These are phyloP conservation scores for Entomobrya multifasciata DNA, from an alignment of 2,888 invertebrate genomes.

Conservation along the genomic window DNA sequence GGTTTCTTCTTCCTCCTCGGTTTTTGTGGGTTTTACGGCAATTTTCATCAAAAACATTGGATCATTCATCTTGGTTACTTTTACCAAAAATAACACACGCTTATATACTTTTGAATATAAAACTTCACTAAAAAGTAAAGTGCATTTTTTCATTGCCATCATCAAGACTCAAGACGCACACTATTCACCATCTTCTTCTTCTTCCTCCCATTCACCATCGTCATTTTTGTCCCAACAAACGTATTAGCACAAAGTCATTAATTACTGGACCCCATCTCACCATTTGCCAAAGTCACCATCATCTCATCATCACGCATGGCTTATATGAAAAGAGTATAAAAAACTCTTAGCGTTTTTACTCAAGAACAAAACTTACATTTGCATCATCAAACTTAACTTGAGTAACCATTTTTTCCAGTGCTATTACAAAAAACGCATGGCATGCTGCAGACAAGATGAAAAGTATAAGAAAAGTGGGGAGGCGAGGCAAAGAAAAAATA, in stretches of 20 bases:
- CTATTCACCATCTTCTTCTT: conserved; percentile 27
- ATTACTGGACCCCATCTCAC: conserved; percentile 64
- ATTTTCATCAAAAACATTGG: conserved; percentile 5
- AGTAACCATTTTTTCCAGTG: neutral
- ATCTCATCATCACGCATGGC: neutral
- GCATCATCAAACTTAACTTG: neutral
- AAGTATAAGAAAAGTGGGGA: conserved; percentile 40
- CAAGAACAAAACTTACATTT: neutral
- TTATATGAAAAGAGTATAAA: no score
- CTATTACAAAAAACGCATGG: neutral
- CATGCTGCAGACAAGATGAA: neutral
- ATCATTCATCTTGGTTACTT: conserved; percentile 9
- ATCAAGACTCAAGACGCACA: neutral
- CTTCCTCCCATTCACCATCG: neutral
- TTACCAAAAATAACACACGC: neutral
- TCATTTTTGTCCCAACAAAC: conserved; percentile 57
- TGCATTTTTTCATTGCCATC: neutral
- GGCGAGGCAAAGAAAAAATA: conserved; percentile 16
- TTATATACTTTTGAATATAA: neutral
- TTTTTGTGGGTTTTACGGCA: conserved; percentile 16
- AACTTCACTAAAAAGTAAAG: no score
- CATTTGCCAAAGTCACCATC: conserved; percentile 64
- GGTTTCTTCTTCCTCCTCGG: neutral
- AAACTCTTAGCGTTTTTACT: neutral
- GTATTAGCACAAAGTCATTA: conserved; percentile 67